Evolutionary conservation across 2,797 vertebrate genomes (phyloP).

Genomic region (Enteromius anoplus): DNA sequence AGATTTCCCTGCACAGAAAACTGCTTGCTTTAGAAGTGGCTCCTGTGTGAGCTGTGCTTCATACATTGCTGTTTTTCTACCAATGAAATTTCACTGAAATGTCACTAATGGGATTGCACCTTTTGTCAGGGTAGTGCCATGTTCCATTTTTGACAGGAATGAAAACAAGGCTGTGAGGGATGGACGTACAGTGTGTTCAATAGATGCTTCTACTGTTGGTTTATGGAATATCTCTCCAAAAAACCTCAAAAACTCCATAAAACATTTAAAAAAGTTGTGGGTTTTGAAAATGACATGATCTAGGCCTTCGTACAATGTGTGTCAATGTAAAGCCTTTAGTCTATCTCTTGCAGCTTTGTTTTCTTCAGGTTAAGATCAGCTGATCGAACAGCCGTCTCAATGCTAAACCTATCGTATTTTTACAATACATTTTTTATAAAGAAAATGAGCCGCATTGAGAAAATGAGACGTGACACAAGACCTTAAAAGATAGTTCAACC

Average conservation of each 20-base stretch:
- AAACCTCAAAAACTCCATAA: not conserved
- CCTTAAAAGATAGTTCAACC: not conserved
- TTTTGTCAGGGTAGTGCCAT: not conserved
- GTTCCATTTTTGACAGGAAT: not conserved
- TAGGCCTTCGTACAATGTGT: not conserved
- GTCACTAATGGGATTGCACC: not conserved
- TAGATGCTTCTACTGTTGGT: not conserved
- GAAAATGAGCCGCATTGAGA: not conserved
- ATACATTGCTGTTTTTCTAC: not conserved
- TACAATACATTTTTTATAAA: not conserved
- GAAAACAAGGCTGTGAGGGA: not conserved
- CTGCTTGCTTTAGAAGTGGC: not conserved
- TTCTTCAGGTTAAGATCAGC: not conserved
- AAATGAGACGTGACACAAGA: not conserved
- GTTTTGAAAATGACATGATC: not conserved
- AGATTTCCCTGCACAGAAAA: not conserved
- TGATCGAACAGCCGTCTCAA: not conserved
- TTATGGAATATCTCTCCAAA: not conserved
- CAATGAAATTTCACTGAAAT: not conserved
- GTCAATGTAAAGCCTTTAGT: not conserved
- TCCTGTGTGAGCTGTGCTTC: not conserved
- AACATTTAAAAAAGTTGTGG: not conserved
- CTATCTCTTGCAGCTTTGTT: not conserved
- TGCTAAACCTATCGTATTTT: not conserved
- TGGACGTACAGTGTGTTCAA: not conserved